These are phyloP conservation scores for Glaucidium brasilianum DNA, from an alignment of 2,113 vertebrate species.

Conservation along the genomic window DNA sequence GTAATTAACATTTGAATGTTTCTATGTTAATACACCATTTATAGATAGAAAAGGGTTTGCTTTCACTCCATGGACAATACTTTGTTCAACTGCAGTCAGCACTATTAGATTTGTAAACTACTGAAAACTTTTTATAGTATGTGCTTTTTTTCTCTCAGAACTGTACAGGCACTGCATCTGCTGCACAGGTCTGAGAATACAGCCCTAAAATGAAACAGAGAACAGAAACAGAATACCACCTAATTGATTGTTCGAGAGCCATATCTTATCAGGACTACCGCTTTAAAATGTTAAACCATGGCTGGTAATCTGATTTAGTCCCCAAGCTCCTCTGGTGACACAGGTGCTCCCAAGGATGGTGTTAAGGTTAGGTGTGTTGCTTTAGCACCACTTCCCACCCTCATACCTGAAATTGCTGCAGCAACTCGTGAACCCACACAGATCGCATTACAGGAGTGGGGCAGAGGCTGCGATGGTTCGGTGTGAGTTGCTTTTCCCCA, in stretches of 20 bases:
- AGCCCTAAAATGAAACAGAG: background rate
- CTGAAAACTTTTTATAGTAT: background rate
- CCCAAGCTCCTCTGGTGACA: background rate
- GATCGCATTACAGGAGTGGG: background rate
- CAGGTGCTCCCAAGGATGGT: background rate
- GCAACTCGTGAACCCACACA: background rate
- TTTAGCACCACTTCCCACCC: background rate
- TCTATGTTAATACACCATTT: background rate
- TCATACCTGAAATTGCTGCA: background rate
- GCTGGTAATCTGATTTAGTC: background rate
- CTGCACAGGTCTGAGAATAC: background rate
- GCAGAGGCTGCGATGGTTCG: background rate
- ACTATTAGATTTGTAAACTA: background rate
- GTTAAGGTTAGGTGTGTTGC: background rate
- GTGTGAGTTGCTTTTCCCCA: background rate
- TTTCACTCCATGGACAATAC: background rate
- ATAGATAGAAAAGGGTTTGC: background rate
- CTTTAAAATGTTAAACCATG: background rate
- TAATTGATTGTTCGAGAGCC: background rate
- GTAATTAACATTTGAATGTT: constrained; percentile 45
- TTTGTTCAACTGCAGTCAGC: background rate
- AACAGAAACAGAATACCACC: background rate
- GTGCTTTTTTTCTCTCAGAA: constrained; percentile 21
- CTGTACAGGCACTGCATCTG: background rate
- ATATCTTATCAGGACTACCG: background rate